Percentiles rank a stretch among this genome's conserved stretches.
phyloP scores from a whole-genome alignment of 1,140 invertebrate species.

The Drosophila insularis region DNA sequence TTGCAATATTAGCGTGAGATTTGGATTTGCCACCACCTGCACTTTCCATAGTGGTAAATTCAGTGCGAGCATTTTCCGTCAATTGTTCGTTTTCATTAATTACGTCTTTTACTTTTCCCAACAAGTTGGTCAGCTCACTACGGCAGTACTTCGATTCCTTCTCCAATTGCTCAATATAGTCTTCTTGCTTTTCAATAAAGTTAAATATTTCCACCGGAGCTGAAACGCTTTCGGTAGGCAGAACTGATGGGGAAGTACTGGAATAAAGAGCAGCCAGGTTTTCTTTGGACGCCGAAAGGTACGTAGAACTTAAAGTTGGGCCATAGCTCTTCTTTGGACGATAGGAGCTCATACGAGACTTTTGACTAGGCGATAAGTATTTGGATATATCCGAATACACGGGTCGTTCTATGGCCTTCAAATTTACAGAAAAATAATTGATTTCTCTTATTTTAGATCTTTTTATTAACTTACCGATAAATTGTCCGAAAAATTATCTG shows the following conservation, averaged over 20 bases:
- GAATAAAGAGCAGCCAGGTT: constrained; percentile 58
- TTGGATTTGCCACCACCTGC: background rate
- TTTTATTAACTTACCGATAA: constrained; percentile 59
- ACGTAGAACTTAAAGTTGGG: constrained; percentile 17
- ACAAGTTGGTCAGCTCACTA: constrained; percentile 88
- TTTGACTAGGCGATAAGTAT: constrained; percentile 79
- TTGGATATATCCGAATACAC: constrained; percentile 82
- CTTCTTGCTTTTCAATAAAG: constrained; percentile 91
- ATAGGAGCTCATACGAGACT: constrained; percentile 63
- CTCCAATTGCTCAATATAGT: constrained; percentile 92
- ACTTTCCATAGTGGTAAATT: constrained; percentile 42
- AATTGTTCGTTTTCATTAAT: constrained; percentile 91
- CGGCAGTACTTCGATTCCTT: constrained; percentile 91
- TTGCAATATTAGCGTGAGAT: constrained; percentile 63
- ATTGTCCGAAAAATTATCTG: constrained; percentile 83
- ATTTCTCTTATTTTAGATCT: background rate
- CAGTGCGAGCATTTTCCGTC: constrained; percentile 87
- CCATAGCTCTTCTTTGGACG: constrained; percentile 61
- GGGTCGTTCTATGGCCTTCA: constrained; percentile 74
- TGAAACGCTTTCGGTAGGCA: constrained; percentile 57
- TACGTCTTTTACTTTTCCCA: constrained; percentile 91
- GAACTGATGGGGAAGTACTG: constrained; percentile 43
- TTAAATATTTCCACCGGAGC: constrained; percentile 85
- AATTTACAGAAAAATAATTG: background rate
- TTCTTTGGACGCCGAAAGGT: constrained; percentile 69